Base-by-base conservation (phyloP, 2,888 invertebrate genomes). In the Prosapia bicincta region DNA sequence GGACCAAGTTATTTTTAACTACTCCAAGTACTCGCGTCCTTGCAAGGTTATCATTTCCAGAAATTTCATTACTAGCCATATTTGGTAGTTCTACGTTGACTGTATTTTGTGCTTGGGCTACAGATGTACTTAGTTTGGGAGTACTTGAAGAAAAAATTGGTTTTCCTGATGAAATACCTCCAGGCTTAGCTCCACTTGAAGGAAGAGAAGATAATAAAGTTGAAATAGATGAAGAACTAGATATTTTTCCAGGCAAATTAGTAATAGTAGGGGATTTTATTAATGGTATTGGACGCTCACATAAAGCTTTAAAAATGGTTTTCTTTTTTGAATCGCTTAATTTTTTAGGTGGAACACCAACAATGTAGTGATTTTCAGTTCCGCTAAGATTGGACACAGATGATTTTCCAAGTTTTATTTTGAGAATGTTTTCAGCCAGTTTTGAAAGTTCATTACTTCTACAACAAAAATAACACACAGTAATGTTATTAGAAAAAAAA, bases 341-440 rank as follows among this genome's bases (percentile, higher is more conserved):
- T 54, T 2, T 13, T 54, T 5, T 2, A 5, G 3, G 5, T n/a
- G 20, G 20, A 3, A 5, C 2, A 20, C 3, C 54, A 54, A 13
- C 2, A 2, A 38, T 6, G 15, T 15, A 13, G 38, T 38, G 13
- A 7, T 54, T n/a, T 20, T 20, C 20, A 5, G 13, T 2, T 54
- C 20, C 54, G 20, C 20, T 54, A n/a, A 13, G 20, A 54, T 9
- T 20, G 3, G n/a, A 5, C n/a, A 54, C 13, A 20, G 20, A n/a
- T 54, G 54, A 54, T 20, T 54, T 54, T 13, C 67, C 76, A 9
- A 81, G 67, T 23, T 76, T 79, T 25, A 80, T 75, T 26, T 80
- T 78, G 0, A 83, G 78, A 28, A 83, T 69, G 38, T 79, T 81
- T 32, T 81, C 81, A 66, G 82, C 82, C 67, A 83, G 78, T 23